Evolutionary conservation across 1,140 invertebrate species (phyloP).

Genomic region (Papilio polytes): DNA sequence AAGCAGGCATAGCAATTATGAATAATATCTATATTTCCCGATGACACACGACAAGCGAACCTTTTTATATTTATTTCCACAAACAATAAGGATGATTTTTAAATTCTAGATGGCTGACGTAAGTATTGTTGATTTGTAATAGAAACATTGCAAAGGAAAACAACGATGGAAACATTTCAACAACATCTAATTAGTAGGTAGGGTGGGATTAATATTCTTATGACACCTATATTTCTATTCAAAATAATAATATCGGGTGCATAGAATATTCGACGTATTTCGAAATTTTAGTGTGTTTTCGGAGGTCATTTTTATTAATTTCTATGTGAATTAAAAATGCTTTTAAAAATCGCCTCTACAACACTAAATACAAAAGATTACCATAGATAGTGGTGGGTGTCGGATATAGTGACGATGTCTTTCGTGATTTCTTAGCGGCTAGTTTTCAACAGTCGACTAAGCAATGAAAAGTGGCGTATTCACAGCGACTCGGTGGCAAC

Average conservation of each 20-base stretch:
- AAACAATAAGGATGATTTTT: conserved; percentile 3
- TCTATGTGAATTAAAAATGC: too few species aligned
- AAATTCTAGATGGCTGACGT: conserved; percentile 3
- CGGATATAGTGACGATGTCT: conserved; percentile 47
- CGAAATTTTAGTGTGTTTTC: not conserved
- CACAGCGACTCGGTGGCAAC: conserved; percentile 75
- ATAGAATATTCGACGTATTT: not conserved
- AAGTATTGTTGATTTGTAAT: not conserved
- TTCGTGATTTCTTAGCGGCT: conserved; percentile 62
- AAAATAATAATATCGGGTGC: not conserved
- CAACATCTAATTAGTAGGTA: not conserved
- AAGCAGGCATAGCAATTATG: not conserved
- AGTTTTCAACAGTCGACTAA: conserved; percentile 66
- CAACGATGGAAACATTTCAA: not conserved
- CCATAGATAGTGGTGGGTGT: not conserved
- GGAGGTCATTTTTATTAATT: not conserved
- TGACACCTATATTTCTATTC: not conserved
- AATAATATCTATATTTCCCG: not conserved
- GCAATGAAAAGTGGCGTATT: conserved; percentile 65
- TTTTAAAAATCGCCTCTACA: not conserved
- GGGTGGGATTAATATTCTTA: too few species aligned
- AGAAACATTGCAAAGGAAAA: not conserved
- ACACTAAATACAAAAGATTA: not conserved
- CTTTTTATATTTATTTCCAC: not conserved
- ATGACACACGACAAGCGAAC: not conserved